A percentile compares a stretch with the other conserved stretches of the same genome.
Evolutionary conservation across 1,140 invertebrate genomes (phyloP).

Genomic region (Cardiocondyla obscurior): DNA sequence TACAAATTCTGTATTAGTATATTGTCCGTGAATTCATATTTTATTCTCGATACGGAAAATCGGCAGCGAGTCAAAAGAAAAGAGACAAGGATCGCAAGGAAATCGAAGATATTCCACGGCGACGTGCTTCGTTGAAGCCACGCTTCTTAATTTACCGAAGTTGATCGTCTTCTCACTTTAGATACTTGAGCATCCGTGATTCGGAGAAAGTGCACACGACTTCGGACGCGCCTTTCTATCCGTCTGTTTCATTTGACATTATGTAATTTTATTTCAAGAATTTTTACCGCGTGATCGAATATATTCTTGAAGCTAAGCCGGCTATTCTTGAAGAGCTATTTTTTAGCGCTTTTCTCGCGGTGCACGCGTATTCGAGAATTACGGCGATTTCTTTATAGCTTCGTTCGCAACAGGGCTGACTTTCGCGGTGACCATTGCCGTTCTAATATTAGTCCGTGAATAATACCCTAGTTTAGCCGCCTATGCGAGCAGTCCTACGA

Average conservation of each 20-base stretch:
- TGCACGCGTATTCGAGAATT: not conserved
- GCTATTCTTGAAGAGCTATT: too few relatives aligned
- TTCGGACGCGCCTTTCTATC: constrained; percentile 4
- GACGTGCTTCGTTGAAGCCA: not conserved
- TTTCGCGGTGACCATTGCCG: constrained; percentile 59
- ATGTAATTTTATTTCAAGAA: too few relatives aligned
- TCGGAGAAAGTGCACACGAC: not conserved
- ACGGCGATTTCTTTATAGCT: constrained; percentile 47
- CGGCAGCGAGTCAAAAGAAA: not conserved
- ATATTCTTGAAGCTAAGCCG: too few relatives aligned
- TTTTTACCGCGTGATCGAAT: too few relatives aligned
- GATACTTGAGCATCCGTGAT: not conserved
- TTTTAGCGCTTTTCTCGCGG: too few relatives aligned
- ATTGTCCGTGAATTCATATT: not conserved
- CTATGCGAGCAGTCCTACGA: constrained; percentile 34
- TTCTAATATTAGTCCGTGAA: constrained; percentile 73
- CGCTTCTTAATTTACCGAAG: not conserved
- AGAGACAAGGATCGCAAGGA: not conserved
- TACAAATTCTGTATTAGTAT: not conserved
- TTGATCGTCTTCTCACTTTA: not conserved
- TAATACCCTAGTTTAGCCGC: constrained; percentile 62
- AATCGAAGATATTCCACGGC: not conserved
- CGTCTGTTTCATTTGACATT: too few relatives aligned
- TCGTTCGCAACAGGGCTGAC: constrained; percentile 15
- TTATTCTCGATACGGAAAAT: not conserved